Evolutionary conservation across 1,140 invertebrate species (phyloP), one percentile per base, ranked within the genome.

Genomic region (Monochamus saltuarius): DNA sequence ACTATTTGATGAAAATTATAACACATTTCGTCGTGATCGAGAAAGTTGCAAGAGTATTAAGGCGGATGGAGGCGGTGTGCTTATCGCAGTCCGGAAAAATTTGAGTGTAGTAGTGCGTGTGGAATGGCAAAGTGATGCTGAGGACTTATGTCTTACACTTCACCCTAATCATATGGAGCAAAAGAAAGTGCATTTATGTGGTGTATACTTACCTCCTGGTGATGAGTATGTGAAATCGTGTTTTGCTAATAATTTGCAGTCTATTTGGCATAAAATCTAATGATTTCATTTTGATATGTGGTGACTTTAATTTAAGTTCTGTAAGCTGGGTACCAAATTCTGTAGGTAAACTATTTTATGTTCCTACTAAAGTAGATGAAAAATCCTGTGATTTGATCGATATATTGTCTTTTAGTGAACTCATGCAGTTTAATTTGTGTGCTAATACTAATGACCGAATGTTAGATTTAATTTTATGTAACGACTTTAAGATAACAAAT

Each of bases 1-100:
- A 56, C 54, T 47, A 35, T 45, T 16, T 62, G 68, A 36, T 59
- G 67, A 45, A 14, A 9, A 14, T 38, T 70, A 70, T 49, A 14
- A 38, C 13, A 54, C 65, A n/a, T 72, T 64, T 47, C 35, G 70
- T 6, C 60, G 55, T 40, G 69, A 72, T 47, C 47, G 70, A 19
- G 3, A 4, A 1, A 39, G 22, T 37, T 19, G 49, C 2, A 46
- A 7, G 1, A 43, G 9, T 11, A 37, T 11, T 17, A 66, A 64
- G 46, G 54, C 34, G 10, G 67, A 70, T 17, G 70, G 70, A 7
- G 68, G 70, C 4, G 68, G 70, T 8, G 64, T 72, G 7, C 36
- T 69, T 36, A 43, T 72, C 7, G 68, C 64, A 16, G 62, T 72
- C 1, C 37, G 39, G 13, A 4, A 39, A 14, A 19, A 42, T 43